Percentiles rank a stretch among this genome's conserved stretches.
Conservation (phyloP, 2,113 vertebrate species). For the Australoheros scitulus region DNA sequence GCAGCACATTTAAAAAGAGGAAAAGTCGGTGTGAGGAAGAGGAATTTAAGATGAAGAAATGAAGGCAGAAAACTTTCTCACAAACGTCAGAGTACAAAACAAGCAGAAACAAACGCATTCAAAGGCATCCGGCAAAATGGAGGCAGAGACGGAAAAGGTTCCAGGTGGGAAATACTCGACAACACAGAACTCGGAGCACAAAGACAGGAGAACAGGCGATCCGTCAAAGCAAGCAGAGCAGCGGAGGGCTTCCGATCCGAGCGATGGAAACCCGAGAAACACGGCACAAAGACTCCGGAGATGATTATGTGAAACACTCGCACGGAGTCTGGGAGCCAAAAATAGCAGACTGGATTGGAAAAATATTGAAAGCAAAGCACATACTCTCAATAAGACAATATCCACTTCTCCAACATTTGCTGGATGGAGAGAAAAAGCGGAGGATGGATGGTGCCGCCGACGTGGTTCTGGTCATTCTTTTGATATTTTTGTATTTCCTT, state of each 20-base stretch:
- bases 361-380: conserved; percentile 37
- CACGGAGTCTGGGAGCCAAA: conserved; percentile 44
- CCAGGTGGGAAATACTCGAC: conserved; percentile 49
- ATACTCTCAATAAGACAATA: conserved; percentile 46
- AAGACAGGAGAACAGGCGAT: conserved; percentile 41
- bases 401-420: conserved; percentile 33
- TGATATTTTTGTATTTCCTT: conserved; percentile 22
- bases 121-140: conserved; percentile 26
- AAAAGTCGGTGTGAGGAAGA: neutral
- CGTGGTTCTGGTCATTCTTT: neutral
- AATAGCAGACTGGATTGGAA: conserved; percentile 56
- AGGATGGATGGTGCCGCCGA: neutral
- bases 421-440: neutral
- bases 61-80: conserved; percentile 31
- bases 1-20: neutral
- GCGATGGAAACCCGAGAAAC: conserved; percentile 53
- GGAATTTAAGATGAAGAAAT: neutral
- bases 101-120: conserved; percentile 35
- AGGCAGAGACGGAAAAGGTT: conserved; percentile 21
- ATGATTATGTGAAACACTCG: conserved; percentile 58
- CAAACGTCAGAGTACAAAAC: conserved; percentile 39
- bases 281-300: conserved; percentile 49
- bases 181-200: conserved; percentile 32
- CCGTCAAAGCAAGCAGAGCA: conserved; percentile 49
- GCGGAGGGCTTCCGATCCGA: conserved; percentile 9